Evolutionary conservation across 2,888 invertebrate species (phyloP).

Genomic region (Hypsopygia costalis): DNA sequence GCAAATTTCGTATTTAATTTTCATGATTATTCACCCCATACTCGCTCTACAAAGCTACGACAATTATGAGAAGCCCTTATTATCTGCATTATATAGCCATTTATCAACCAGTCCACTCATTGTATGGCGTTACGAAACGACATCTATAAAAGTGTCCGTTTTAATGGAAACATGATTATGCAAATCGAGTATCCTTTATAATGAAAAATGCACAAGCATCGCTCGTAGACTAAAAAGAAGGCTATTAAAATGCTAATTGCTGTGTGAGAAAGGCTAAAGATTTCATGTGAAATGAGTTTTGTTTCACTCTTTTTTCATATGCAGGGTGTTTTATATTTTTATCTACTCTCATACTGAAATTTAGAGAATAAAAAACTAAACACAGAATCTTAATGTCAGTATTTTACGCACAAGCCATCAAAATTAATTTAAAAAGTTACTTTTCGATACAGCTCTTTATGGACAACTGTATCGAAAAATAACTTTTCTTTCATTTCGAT

Average conservation of each 20-base stretch:
- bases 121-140: conserved; percentile 5
- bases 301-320: background rate
- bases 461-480: no score
- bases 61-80: background rate
- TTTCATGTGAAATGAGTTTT: conserved; percentile 22
- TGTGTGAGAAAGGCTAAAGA: conserved; percentile 22
- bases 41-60: no score
- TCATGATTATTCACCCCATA: no score
- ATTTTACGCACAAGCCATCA: no score
- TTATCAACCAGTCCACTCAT: conserved; percentile 8
- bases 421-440: no score
- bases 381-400: no score
- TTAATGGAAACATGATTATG: conserved; percentile 36
- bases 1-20: no score
- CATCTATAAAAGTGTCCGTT: conserved; percentile 22
- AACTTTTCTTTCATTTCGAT: no score
- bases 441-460: no score
- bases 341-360: no score
- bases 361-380: no score
- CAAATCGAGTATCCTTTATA: conserved; percentile 35
- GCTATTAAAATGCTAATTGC: conserved; percentile 44
- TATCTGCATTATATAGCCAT: conserved; percentile 1
- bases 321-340: background rate
- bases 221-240: conserved; percentile 31
- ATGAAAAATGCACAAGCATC: conserved; percentile 41